Evolutionary conservation across 2,888 invertebrate genomes (phyloP).

Genomic region (Epistrophella euchroma): DNA sequence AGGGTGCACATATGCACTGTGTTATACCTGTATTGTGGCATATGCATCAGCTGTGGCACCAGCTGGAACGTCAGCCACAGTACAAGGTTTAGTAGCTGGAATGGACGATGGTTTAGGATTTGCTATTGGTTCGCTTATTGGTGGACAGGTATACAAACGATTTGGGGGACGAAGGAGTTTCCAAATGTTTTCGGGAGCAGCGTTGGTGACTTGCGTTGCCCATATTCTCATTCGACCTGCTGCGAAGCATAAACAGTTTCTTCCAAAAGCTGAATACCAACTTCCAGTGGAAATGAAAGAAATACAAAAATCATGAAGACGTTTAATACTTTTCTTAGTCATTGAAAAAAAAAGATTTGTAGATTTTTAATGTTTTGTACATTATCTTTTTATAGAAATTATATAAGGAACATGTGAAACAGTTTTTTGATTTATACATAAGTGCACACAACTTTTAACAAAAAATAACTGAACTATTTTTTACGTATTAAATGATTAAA

Average conservation of each 20-base stretch:
- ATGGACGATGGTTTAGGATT: slow-evolving; percentile 94
- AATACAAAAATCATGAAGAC: slow-evolving; percentile 25
- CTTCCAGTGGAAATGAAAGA: slow-evolving; percentile 78
- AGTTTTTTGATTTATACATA: too few relatives aligned
- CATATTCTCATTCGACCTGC: slow-evolving; percentile 82
- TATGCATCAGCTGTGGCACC: slow-evolving; percentile 88
- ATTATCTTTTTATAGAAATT: not conserved
- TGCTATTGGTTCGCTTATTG: slow-evolving; percentile 90
- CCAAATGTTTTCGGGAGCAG: slow-evolving; percentile 83
- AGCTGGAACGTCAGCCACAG: slow-evolving; percentile 91
- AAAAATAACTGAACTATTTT: too few relatives aligned
- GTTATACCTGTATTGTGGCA: slow-evolving; percentile 92
- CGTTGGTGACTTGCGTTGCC: slow-evolving; percentile 81
- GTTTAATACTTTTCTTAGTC: not conserved
- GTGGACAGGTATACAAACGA: slow-evolving; percentile 88
- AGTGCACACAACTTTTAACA: too few relatives aligned
- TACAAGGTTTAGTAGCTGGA: slow-evolving; percentile 94
- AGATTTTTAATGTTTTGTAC: not conserved
- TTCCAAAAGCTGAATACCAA: slow-evolving; percentile 80
- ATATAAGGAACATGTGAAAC: too few relatives aligned
- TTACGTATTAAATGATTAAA: too few relatives aligned
- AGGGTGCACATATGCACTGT: slow-evolving; percentile 94
- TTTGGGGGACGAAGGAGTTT: slow-evolving; percentile 87
- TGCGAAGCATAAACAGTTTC: slow-evolving; percentile 81
- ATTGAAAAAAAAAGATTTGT: not conserved